Evolutionary conservation across 2,797 vertebrate genomes (phyloP).

Genomic region (Lutjanus campechanus): DNA sequence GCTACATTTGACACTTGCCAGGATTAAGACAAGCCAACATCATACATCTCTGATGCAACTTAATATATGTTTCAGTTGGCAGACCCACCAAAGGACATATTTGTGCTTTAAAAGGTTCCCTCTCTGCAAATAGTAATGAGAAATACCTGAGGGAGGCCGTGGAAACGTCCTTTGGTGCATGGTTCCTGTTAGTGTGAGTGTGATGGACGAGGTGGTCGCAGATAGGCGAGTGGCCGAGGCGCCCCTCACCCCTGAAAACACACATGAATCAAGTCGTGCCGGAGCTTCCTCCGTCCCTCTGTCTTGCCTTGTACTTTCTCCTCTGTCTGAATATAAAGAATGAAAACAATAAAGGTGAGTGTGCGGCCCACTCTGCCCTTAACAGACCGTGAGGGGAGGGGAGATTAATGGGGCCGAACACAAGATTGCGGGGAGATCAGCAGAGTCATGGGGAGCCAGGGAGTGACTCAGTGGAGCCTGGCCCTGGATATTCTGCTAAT

Average conservation of each 20-base stretch:
- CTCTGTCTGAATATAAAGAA: constrained; percentile 34
- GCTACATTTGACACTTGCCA: constrained; percentile 20
- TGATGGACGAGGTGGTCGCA: constrained; percentile 66
- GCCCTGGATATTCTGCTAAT: constrained; percentile 63
- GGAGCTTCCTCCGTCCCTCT: constrained; percentile 28
- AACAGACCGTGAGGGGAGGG: constrained; percentile 40
- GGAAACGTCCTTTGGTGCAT: constrained; percentile 62
- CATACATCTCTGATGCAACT: constrained; percentile 15
- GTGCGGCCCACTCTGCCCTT: constrained; percentile 29
- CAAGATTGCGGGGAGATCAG: constrained; percentile 58
- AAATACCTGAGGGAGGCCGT: constrained; percentile 66
- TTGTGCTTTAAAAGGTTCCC: constrained; percentile 56
- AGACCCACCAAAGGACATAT: constrained; percentile 48
- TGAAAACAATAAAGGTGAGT: constrained; percentile 51
- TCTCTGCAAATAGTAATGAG: constrained; percentile 55
- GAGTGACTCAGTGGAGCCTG: constrained; percentile 45
- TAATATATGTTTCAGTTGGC: constrained; percentile 46
- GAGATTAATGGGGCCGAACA: constrained; percentile 65
- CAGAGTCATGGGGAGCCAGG: constrained; percentile 50
- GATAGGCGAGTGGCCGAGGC: constrained; percentile 28
- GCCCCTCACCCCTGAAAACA: constrained; percentile 41
- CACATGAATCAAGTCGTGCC: constrained; percentile 45
- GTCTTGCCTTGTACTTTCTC: constrained; percentile 18
- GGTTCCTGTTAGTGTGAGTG: constrained; percentile 15
- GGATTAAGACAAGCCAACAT: constrained; percentile 38